These are phyloP conservation scores for Molanna angustata DNA, from an alignment of 2,888 invertebrate species.

Conservation along the genomic window DNA sequence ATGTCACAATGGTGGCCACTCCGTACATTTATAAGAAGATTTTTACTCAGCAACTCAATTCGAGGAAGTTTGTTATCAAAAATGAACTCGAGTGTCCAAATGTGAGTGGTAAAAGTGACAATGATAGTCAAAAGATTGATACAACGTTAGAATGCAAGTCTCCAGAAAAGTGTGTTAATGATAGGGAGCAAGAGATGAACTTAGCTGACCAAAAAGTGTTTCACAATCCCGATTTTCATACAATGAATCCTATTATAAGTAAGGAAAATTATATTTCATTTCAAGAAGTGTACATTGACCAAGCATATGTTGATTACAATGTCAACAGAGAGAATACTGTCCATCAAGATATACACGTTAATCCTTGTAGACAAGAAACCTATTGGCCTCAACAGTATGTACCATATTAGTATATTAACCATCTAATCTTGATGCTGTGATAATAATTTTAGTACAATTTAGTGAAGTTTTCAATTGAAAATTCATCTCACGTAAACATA, in stretches of 20 bases:
- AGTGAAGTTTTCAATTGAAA: too few species aligned
- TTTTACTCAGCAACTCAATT: constrained; percentile 4
- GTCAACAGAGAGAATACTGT: background rate
- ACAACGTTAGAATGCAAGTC: background rate
- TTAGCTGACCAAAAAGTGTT: background rate
- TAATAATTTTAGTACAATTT: too few species aligned
- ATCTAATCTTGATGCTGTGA: too few species aligned
- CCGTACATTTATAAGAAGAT: constrained; percentile 6
- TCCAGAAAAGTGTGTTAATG: background rate
- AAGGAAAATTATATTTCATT: background rate
- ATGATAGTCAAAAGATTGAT: background rate
- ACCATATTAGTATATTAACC: too few species aligned
- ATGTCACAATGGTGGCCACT: background rate
- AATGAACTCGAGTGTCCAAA: background rate
- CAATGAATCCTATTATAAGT: background rate
- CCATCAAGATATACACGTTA: background rate
- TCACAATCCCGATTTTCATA: background rate
- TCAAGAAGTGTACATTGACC: background rate
- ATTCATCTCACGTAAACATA: too few species aligned
- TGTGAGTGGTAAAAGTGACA: background rate
- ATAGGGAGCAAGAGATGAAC: background rate
- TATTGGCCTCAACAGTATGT: background rate
- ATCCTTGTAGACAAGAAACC: background rate
- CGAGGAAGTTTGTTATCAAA: background rate
- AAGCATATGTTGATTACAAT: background rate